These are phyloP conservation scores for Mnemiopsis leidyi DNA, from an alignment of 37 sponge, comb jelly and placozoan species.

Conservation along the genomic window DNA sequence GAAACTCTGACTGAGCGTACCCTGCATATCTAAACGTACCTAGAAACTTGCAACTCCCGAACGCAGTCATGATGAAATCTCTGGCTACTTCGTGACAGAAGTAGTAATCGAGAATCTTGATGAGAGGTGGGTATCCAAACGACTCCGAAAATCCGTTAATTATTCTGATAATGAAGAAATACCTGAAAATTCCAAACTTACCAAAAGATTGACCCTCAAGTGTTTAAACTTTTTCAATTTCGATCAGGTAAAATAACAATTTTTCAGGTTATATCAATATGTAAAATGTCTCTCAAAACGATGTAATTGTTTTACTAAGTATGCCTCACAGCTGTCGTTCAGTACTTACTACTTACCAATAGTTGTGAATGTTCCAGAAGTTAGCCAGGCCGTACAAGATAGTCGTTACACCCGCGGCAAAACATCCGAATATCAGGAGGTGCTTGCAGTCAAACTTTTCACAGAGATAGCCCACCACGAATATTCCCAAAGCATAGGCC, in stretches of 20 bases:
- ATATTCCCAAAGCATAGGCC: slow-evolving; percentile 6
- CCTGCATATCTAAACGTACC: too few species aligned
- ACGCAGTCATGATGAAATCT: slow-evolving; percentile 31
- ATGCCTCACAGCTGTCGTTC: too few species aligned
- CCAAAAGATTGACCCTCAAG: too few species aligned
- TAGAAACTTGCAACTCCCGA: slow-evolving; percentile 32
- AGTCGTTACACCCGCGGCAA: slow-evolving; percentile 19
- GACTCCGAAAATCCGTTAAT: slow-evolving; percentile 16
- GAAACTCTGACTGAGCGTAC: too few species aligned
- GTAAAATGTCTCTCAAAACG: too few species aligned
- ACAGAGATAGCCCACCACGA: slow-evolving; percentile 25
- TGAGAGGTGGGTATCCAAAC: not conserved
- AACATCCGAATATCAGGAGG: not conserved
- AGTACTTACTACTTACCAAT: not conserved
- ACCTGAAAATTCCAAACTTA: not conserved
- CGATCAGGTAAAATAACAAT: too few species aligned
- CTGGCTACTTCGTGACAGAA: not conserved
- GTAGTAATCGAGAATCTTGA: not conserved
- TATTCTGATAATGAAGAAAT: not conserved
- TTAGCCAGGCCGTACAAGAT: slow-evolving; percentile 24
- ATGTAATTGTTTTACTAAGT: too few species aligned
- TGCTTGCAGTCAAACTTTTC: not conserved
- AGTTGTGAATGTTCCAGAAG: slow-evolving; percentile 48
- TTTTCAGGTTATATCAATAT: too few species aligned
- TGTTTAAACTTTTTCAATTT: too few species aligned